These are phyloP conservation scores for Beris chalybata DNA, from an alignment of 2,888 invertebrate genomes.

Conservation along the genomic window DNA sequence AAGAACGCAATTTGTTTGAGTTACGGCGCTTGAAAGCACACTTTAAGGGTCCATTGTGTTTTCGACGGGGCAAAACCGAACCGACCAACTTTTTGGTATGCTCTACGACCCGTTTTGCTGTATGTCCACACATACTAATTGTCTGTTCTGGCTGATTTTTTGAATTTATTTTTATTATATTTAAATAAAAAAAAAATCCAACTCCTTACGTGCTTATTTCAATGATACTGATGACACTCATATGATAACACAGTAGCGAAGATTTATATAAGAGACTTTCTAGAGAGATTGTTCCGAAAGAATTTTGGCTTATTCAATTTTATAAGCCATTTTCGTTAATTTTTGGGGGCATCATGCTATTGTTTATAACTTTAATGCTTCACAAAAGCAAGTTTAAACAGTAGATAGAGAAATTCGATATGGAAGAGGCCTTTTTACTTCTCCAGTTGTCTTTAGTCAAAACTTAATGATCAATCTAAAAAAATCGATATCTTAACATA, in stretches of 20 bases:
- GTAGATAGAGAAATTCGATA: too few relatives aligned
- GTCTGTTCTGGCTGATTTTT: slow-evolving; percentile 32
- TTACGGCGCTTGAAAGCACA: slow-evolving; percentile 58
- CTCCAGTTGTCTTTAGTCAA: too few relatives aligned
- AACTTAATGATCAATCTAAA: too few relatives aligned
- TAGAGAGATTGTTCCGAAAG: too few relatives aligned
- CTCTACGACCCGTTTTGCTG: slow-evolving; percentile 25
- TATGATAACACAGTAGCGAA: slow-evolving; percentile 8
- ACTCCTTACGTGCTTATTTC: slow-evolving; percentile 38
- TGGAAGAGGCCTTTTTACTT: too few relatives aligned
- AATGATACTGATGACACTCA: slow-evolving; percentile 24
- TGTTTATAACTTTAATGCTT: too few relatives aligned
- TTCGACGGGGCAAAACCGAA: slow-evolving; percentile 39
- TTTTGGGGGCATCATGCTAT: too few relatives aligned
- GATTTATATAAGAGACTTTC: too few relatives aligned
- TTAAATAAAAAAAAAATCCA: slow-evolving; percentile 38
- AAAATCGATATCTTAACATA: too few relatives aligned
- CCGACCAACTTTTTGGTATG: slow-evolving; percentile 20
- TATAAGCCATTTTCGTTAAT: too few relatives aligned
- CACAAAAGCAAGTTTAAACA: too few relatives aligned
- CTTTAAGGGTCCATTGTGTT: slow-evolving; percentile 57
- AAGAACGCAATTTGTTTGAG: slow-evolving; percentile 56
- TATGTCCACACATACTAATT: slow-evolving; percentile 43
- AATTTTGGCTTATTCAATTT: too few relatives aligned
- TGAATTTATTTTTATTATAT: slow-evolving; percentile 40